Evolutionary conservation across 1,140 invertebrate species (phyloP).

Genomic region (Leptinotarsa defecta): DNA sequence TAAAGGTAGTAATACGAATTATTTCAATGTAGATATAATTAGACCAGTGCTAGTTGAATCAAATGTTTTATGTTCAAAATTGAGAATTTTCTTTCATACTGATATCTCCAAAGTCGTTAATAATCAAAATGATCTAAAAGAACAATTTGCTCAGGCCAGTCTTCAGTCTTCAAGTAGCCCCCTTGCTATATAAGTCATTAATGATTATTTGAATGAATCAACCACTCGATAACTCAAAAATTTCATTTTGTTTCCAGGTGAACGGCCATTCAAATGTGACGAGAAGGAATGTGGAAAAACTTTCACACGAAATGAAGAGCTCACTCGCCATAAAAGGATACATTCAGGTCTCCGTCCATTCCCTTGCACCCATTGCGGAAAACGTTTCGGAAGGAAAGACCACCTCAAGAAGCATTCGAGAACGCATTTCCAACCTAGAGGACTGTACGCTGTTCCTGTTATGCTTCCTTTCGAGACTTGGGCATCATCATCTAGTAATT

Average conservation of each 20-base stretch:
- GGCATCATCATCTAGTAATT: constrained; percentile 38
- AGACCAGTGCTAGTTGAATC: no score
- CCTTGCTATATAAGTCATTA: no score
- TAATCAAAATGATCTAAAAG: no score
- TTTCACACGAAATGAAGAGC: constrained; percentile 91
- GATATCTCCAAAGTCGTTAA: no score
- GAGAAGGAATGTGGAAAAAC: constrained; percentile 82
- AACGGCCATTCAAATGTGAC: constrained; percentile 86
- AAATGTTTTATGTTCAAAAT: no score
- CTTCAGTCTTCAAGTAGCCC: no score
- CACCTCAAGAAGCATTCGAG: constrained; percentile 82
- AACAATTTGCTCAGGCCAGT: no score
- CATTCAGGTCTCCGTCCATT: constrained; percentile 84
- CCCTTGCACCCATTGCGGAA: constrained; percentile 78
- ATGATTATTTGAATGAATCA: not conserved
- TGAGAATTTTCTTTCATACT: no score
- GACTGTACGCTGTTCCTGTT: constrained; percentile 52
- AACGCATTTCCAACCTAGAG: constrained; percentile 65
- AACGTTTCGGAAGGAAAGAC: constrained; percentile 88
- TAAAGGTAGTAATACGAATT: no score
- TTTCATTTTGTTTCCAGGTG: constrained; percentile 63
- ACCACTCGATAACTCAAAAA: not conserved
- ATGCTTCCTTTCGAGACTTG: constrained; percentile 53
- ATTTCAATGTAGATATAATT: no score
- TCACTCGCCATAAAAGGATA: constrained; percentile 88